Evolutionary conservation across 2,797 vertebrate genomes (phyloP).

Genomic region (Darevskia mixta): DNA sequence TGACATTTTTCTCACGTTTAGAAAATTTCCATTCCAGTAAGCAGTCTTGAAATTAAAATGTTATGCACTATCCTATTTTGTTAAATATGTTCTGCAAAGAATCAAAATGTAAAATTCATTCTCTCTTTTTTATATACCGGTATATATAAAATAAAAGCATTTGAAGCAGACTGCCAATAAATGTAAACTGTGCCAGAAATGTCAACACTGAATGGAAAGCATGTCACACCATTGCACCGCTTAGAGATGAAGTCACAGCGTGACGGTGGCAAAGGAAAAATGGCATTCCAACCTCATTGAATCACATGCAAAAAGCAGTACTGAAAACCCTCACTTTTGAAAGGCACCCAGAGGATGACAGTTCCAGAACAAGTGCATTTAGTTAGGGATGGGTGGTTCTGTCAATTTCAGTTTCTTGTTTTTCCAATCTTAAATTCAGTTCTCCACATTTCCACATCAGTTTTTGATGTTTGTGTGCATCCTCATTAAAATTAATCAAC

Average conservation of each 20-base stretch:
- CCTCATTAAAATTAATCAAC: too few relatives aligned
- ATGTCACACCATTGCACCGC: background rate
- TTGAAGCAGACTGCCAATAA: background rate
- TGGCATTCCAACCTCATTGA: conserved; percentile 1
- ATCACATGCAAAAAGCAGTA: background rate
- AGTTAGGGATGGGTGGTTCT: too few relatives aligned
- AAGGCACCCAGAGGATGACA: background rate
- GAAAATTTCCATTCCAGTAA: background rate
- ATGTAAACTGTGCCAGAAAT: background rate
- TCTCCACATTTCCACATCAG: too few relatives aligned
- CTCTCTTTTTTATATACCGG: too few relatives aligned
- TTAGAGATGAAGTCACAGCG: background rate
- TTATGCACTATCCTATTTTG: background rate
- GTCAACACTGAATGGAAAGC: background rate
- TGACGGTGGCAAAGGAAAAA: fast-evolving
- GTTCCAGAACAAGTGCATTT: background rate
- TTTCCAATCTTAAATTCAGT: too few relatives aligned
- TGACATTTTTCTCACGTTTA: background rate
- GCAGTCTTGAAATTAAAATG: background rate
- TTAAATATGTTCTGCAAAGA: background rate
- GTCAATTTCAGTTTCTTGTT: too few relatives aligned
- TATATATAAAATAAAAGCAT: background rate
- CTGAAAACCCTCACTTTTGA: conserved; percentile 3
- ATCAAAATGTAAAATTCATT: background rate
- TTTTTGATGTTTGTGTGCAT: too few relatives aligned